Conservation (phyloP, 2,113 vertebrate species). For the Trogon melanurus region DNA sequence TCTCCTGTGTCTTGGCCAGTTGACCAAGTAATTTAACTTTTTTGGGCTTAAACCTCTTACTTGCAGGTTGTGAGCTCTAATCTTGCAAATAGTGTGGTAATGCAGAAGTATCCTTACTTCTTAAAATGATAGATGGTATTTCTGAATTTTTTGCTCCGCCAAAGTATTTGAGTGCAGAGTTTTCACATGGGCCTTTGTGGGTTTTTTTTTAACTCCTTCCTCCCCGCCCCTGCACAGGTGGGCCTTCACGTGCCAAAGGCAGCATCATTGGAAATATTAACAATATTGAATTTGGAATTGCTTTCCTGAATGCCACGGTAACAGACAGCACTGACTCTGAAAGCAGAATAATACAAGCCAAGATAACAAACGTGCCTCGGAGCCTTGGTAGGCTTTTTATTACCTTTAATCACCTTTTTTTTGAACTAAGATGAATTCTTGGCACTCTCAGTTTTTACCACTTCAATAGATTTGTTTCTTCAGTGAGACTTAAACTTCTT, state of each 20-base stretch:
- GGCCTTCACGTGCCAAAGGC: slow-evolving; percentile 88
- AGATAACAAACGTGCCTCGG: slow-evolving; percentile 88
- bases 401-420: background rate
- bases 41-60: background rate
- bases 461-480: background rate
- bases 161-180: background rate
- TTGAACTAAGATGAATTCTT: background rate
- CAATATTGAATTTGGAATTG: slow-evolving; percentile 88
- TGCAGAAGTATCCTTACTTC: background rate
- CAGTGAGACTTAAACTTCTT: background rate
- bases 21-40: background rate
- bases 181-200: background rate
- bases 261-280: slow-evolving; percentile 94
- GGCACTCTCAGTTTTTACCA: background rate
- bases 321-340: slow-evolving; percentile 74
- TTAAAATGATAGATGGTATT: background rate
- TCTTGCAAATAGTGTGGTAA: background rate
- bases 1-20: background rate
- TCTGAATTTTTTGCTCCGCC: background rate
- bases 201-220: background rate
- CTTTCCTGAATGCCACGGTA: slow-evolving; percentile 89
- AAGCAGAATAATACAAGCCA: slow-evolving; percentile 83
- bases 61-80: background rate
- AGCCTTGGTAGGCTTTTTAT: slow-evolving; percentile 83
- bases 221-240: slow-evolving; percentile 74